phyloP scores from a whole-genome alignment of 2,113 vertebrate species.

The Morone chrysops region DNA sequence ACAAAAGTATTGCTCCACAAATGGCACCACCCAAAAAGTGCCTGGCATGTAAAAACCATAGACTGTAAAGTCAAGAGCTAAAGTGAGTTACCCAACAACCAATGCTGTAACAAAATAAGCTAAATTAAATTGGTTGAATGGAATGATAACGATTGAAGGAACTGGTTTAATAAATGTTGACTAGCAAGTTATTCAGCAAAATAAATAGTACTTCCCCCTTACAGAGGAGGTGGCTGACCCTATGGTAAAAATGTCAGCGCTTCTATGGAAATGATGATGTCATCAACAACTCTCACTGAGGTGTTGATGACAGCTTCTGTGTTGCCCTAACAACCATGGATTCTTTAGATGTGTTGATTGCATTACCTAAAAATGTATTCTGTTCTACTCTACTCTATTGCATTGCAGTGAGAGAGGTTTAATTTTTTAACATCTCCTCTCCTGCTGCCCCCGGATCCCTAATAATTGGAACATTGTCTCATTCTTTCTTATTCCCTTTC shows the following conservation, averaged over 20 bases:
- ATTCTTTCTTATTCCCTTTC: constrained; percentile 6
- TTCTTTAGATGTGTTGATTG: background rate
- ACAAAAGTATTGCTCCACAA: constrained; percentile 6
- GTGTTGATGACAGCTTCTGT: background rate
- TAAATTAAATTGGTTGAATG: background rate
- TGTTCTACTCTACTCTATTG: background rate
- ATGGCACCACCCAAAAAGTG: background rate
- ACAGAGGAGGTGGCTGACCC: background rate
- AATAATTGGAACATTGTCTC: constrained; percentile 50
- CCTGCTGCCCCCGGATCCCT: background rate
- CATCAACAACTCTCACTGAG: background rate
- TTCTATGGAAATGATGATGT: constrained; percentile 4
- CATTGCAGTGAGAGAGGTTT: constrained; percentile 2
- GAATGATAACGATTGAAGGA: background rate
- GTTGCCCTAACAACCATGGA: constrained; percentile 27
- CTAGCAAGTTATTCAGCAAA: background rate
- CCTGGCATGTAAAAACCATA: background rate
- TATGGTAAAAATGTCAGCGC: constrained; percentile 2
- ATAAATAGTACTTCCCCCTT: background rate
- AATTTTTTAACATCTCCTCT: constrained; percentile 7
- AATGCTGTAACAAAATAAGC: background rate
- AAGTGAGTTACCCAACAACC: background rate
- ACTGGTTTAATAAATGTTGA: background rate
- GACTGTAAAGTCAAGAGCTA: too few species aligned
- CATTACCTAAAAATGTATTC: constrained; percentile 6